phyloP scores from a whole-genome alignment of 2,113 vertebrate genomes.

The Onychorhynchus coronatus region DNA sequence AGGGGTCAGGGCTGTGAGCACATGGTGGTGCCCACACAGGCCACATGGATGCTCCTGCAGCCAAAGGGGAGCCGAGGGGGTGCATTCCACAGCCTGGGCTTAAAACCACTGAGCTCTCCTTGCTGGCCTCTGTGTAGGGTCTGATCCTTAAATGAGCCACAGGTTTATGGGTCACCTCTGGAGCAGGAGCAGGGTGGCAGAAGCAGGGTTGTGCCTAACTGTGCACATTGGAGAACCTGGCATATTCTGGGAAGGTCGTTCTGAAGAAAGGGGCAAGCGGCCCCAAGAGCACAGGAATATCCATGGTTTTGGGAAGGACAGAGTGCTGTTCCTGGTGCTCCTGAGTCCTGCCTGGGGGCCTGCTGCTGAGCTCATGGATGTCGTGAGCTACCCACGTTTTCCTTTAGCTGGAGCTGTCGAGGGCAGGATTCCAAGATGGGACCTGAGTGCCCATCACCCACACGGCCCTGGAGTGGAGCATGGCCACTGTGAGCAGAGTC shows the following conservation, averaged over 20 bases:
- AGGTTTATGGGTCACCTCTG: neutral
- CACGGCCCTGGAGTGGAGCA: rapidly evolving
- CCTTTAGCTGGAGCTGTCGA: rapidly evolving
- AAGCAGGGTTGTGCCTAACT: neutral
- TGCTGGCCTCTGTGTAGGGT: neutral
- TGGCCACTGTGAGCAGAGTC: neutral
- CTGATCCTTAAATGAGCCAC: neutral
- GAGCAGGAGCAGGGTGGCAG: neutral
- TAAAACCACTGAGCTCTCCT: neutral
- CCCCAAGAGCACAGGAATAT: neutral
- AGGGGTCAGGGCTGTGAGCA: neutral
- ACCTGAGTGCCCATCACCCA: neutral
- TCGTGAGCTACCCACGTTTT: neutral
- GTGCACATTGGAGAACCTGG: neutral
- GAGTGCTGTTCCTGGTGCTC: neutral
- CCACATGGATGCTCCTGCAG: neutral
- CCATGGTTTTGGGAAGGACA: neutral
- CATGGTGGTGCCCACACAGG: rapidly evolving
- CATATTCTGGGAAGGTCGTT: neutral
- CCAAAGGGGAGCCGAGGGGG: neutral
- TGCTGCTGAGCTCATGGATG: neutral
- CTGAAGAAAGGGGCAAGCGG: neutral
- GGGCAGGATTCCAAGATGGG: neutral
- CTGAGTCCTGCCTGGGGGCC: neutral
- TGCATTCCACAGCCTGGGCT: neutral